Evolutionary conservation across 1,140 invertebrate species (phyloP), one percentile per base, ranked within the genome.

Genomic region (Hesperophylax magnus): DNA sequence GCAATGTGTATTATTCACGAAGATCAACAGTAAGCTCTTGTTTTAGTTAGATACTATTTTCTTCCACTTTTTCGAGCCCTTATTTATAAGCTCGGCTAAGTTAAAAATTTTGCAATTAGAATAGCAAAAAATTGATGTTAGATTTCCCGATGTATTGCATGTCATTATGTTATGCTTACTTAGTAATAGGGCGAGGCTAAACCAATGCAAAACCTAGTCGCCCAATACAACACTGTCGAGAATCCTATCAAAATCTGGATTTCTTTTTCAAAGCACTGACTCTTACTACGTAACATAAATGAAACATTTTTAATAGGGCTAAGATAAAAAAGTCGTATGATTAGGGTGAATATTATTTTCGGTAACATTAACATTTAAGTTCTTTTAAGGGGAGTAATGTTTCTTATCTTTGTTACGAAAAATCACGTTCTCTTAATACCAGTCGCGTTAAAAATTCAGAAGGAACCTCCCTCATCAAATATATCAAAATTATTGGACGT

Each of bases 21-120:
- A 27, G 2, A 27, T 27, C 27, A 27, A 27, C 2, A 27, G 2
- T 2, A 27, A 27, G 5, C 5, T 27, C 27, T 34, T 5, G 8
- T 34, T 34, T 0, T 34, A 34, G 34, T 2, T 34, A 8, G 34
- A 8, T 34, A 34, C 34, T 34, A 5, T 34, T 6, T 3, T 34
- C 3, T 27, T 27, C 5, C 2, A 27, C 27, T 27, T 27, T 27
- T 31, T 31, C 34, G 34, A 31, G 11, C 34, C 22, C 67, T 7
- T 53, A 71, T 71, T 71, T 20, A 18, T 71, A 14, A 53, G 34
- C 47, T 34, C 20, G 27, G 39, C 63, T 71, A 52, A 63, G 78
- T 61, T 65, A 74, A 58, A 82, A 82, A 22, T 82, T 82, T 72
- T 11, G 74, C 69, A 79, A 82, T 82, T 82, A 80, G 78, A 65